Base-by-base conservation (phyloP, 1,140 invertebrate species). In the Caenorhabditis latens region DNA sequence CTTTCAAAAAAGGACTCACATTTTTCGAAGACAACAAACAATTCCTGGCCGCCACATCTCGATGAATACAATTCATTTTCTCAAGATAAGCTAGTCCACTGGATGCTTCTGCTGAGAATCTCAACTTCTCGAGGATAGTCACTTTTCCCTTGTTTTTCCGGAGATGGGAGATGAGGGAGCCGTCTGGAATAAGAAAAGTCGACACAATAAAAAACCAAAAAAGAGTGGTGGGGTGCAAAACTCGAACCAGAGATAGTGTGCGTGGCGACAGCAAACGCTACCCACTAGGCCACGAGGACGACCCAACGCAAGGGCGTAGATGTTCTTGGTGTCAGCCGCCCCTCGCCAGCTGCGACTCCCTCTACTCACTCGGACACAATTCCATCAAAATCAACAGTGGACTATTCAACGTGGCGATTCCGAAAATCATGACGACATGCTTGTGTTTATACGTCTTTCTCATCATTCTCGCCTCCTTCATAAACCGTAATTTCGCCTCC, bases 331-430 rank as follows among this genome's bases (percentile, higher is more conserved):
- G 32, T 32, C 11, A 2, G 19, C 42, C n/a, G n/a, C n/a, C n/a
- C n/a, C n/a, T n/a, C n/a, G n/a, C n/a, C n/a, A n/a, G n/a, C n/a
- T n/a, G n/a, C n/a, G n/a, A n/a, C n/a, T n/a, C n/a, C n/a, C n/a
- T n/a, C n/a, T n/a, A 57, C 82, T 57, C 19, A 87, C 87, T 89
- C 19, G 90, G 83, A 83, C 90, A 90, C 32, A 90, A 85, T 61
- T 90, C 89, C 89, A 90, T 90, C 19, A 90, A 55, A 50, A 90
- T 87, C 87, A 90, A 85, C 32, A 90, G 53, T 6, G 89, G 89
- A 82, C 89, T 87, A 46, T 90, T 88, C 85, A 95, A 95, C 24
- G 89, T 89, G 89, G 93, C 93, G 57, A 93, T 93, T 14, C 93
- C 93, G 19, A 94, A 90, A 13, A 94, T 92, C 14, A 91, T 84